A percentile compares a stretch with the other conserved stretches of the same genome.
Evolutionary conservation across 2,888 invertebrate genomes (phyloP).

Genomic region (Phlogophora meticulosa): DNA sequence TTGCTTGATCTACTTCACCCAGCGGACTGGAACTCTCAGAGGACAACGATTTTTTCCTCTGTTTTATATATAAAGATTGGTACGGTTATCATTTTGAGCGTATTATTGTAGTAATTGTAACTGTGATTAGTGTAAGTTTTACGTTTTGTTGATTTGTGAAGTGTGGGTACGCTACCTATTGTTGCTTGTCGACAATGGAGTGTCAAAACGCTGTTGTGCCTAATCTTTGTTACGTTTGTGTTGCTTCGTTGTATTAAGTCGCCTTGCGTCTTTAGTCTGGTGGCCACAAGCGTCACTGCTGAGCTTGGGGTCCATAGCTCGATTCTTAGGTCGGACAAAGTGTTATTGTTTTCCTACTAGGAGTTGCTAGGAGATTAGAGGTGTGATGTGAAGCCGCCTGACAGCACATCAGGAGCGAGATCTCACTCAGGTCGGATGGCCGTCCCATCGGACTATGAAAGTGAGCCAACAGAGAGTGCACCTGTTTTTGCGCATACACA

Average conservation of each 20-base stretch:
- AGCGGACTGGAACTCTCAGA: constrained; percentile 63
- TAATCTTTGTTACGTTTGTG: constrained; percentile 10
- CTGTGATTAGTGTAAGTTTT: constrained; percentile 49
- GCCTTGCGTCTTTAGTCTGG: no score
- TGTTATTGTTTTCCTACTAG: no score
- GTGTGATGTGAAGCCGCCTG: no score
- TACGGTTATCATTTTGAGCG: constrained; percentile 40
- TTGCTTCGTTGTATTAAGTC: not conserved
- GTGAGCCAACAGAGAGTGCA: no score
- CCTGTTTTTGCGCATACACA: no score
- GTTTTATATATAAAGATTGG: constrained; percentile 19
- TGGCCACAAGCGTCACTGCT: no score
- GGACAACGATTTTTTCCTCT: constrained; percentile 56
- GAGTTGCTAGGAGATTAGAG: no score
- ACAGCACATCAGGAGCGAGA: no score
- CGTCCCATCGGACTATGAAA: no score
- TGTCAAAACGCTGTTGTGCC: constrained; percentile 14
- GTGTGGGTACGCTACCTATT: constrained; percentile 32
- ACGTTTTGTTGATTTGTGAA: constrained; percentile 32
- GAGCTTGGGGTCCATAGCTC: no score
- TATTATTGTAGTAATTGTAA: constrained; percentile 53
- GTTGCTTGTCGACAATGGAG: constrained; percentile 30
- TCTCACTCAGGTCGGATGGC: no score
- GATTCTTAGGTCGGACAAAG: no score
- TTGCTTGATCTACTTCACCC: constrained; percentile 57